A percentile compares a stretch with the other conserved stretches of the same genome.
Conservation (phyloP, 2,113 vertebrate species). For the Amblyornis subalaris region DNA sequence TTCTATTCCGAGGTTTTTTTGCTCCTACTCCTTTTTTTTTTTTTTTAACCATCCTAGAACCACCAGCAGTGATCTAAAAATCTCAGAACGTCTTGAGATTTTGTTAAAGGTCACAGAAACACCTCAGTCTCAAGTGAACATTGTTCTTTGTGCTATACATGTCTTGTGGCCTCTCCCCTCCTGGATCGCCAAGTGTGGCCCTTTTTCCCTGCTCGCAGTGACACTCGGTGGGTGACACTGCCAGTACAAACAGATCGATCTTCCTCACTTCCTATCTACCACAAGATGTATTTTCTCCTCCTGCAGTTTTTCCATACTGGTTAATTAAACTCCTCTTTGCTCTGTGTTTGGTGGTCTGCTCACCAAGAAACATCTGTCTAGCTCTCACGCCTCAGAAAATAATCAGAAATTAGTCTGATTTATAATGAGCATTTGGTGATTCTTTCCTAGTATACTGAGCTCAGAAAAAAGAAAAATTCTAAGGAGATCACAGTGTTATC, state of each 20-base stretch:
- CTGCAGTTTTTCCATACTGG: neutral
- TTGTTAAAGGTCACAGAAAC: neutral
- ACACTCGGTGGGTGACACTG: neutral
- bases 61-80: neutral
- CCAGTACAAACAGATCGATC: neutral
- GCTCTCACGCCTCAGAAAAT: neutral
- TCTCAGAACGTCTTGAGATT: neutral
- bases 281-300: neutral
- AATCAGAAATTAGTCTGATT: neutral
- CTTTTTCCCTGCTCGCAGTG: neutral
- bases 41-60: neutral
- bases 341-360: neutral
- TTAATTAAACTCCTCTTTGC: slow-evolving; percentile 5
- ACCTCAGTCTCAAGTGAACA: neutral
- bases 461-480: neutral
- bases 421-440: neutral
- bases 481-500: neutral
- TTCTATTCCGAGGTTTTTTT: neutral
- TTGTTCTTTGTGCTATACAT: neutral
- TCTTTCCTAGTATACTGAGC: neutral
- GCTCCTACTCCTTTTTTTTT: neutral
- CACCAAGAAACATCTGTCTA: neutral
- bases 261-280: neutral
- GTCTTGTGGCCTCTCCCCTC: neutral
- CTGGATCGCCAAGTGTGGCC: neutral